A percentile compares a stretch with the other conserved stretches of the same genome.
Conservation (phyloP, 2,113 vertebrate species). For the Triplophysa rosa region DNA sequence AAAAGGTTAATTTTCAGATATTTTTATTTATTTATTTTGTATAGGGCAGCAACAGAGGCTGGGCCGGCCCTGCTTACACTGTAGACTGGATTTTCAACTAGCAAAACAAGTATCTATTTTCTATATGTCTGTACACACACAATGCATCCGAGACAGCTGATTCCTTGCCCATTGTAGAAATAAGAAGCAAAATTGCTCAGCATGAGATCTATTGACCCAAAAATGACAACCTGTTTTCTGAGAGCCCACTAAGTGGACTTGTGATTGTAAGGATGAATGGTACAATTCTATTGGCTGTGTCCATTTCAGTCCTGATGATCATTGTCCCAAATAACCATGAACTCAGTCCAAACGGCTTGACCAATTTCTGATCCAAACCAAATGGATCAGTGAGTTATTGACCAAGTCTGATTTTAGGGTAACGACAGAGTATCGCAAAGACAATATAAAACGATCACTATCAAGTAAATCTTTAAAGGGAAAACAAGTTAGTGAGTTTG, state of each 20-base stretch:
- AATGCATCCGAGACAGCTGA: slow-evolving; percentile 52
- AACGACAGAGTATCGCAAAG: not conserved
- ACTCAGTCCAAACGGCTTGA: not conserved
- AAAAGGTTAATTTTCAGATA: too few relatives aligned
- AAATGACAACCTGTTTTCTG: slow-evolving; percentile 34
- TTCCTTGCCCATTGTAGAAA: slow-evolving; percentile 43
- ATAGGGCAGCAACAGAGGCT: too few relatives aligned
- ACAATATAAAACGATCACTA: not conserved
- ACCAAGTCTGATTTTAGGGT: not conserved
- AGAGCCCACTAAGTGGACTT: not conserved
- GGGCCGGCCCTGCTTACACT: not conserved
- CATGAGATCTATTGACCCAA: slow-evolving; percentile 40
- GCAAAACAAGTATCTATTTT: slow-evolving; percentile 12
- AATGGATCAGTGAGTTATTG: not conserved
- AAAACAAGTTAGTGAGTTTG: too few relatives aligned
- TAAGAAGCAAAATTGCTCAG: slow-evolving; percentile 39
- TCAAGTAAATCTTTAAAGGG: too few relatives aligned
- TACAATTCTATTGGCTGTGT: slow-evolving; percentile 32
- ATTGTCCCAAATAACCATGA: slow-evolving; percentile 26
- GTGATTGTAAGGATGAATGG: slow-evolving; percentile 27
- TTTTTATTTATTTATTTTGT: too few relatives aligned
- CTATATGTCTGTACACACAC: not conserved
- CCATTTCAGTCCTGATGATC: slow-evolving; percentile 36
- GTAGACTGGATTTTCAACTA: not conserved
- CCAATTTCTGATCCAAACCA: slow-evolving; percentile 4